Evolutionary conservation across 2,113 vertebrate species (phyloP), one percentile per base, ranked within the genome.

Genomic region (Alectura lathami): DNA sequence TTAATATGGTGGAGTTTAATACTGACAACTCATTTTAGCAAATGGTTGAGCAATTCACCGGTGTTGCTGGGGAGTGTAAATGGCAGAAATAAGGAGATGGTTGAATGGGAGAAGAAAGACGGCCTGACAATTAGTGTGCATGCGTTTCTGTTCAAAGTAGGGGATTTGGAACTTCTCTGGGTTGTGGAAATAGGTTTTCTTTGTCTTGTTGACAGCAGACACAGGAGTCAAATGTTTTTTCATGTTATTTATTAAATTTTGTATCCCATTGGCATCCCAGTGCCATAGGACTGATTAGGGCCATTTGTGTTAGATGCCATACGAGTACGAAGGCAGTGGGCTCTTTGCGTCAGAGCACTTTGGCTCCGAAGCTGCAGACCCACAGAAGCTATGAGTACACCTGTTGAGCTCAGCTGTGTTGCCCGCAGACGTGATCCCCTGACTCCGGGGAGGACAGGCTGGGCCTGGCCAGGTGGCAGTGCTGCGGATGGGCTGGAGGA

Each of bases 1-100:
- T 36, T 64, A 83, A 43, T 76, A 50, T 75, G 24, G 43, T 56
- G 24, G 56, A 83, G 47, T 91, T 95, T 88, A 93, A 54, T 92
- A 91, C 54, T 91, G 59, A 59, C 91, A 82, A 73, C 87, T 96
- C 47, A 56, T 90, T 97, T 82, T 86, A 90, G 81, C 63, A 85
- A 96, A 47, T 0, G 11, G 20, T 78, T 95, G 40, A 87, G 63
- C 47, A 70, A 86, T 88, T 94, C 0, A 0, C 13, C 26, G 24
- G 73, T 0, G 0, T 92, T 97, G 50, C 62, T 93, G 27, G 62
- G 27, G 53, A 94, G 23, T 32, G 36, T 80, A 64, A 93, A 42
- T 20, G 50, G 21, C 48, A 73, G 76, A 92, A 97, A 72, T 88
- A 89, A 83, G 74, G 26, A 87, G 92, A 45, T 76, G 30, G 38